Percentiles rank a stretch among this genome's conserved stretches.
Conservation (phyloP, 1,140 invertebrate genomes). For the Cyrtorhinus lividipennis region DNA sequence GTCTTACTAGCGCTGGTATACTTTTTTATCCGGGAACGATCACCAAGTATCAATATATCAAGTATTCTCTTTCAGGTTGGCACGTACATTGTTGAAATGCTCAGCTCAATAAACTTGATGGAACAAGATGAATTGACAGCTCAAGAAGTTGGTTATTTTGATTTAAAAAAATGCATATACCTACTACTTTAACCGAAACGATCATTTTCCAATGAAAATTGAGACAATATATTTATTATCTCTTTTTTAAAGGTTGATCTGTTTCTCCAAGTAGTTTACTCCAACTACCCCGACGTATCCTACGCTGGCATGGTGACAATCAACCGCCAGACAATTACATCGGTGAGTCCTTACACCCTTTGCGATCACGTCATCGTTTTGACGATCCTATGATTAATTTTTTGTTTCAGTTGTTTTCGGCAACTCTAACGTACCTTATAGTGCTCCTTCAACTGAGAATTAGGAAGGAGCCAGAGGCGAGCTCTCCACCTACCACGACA, state of each 20-base stretch:
- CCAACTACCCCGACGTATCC: not conserved
- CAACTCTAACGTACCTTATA: not conserved
- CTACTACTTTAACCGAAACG: too few species aligned
- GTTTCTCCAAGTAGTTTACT: not conserved
- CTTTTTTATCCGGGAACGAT: too few species aligned
- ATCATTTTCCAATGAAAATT: not conserved
- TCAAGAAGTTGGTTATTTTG: not conserved
- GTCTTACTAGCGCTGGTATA: too few species aligned
- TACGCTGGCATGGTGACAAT: not conserved
- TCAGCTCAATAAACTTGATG: not conserved
- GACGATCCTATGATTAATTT: not conserved
- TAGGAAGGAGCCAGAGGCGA: not conserved
- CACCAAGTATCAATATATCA: too few species aligned
- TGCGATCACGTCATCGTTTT: not conserved
- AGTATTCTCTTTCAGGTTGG: not conserved
- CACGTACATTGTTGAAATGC: not conserved
- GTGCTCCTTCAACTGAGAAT: not conserved
- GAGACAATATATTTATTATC: too few species aligned
- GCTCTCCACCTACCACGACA: too few species aligned
- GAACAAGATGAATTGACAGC: not conserved
- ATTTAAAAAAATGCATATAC: not conserved
- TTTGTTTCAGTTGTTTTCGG: not conserved
- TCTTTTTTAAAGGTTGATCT: not conserved
- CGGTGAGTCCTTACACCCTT: not conserved
- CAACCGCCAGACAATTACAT: not conserved